Evolutionary conservation across 1,140 invertebrate species (phyloP).

Genomic region (Mercenaria mercenaria): DNA sequence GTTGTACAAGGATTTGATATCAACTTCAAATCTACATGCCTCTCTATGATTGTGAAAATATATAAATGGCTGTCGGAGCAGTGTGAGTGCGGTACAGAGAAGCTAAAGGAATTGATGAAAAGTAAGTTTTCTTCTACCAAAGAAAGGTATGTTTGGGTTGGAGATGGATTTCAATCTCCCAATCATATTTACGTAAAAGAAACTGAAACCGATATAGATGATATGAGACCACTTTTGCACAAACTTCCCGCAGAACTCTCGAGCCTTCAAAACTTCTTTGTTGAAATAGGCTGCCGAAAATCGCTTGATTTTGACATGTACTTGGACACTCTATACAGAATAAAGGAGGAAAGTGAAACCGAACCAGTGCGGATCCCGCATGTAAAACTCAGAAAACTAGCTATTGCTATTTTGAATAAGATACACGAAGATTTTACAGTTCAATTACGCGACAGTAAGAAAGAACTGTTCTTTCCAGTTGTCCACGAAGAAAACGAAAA

Average conservation of each 20-base stretch:
- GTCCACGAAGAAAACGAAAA: not conserved
- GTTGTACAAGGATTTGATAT: not conserved
- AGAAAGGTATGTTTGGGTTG: conserved; percentile 26
- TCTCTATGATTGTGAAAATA: conserved; percentile 5
- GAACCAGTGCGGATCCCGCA: too few relatives aligned
- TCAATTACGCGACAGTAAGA: not conserved
- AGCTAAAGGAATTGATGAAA: not conserved
- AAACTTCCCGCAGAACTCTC: conserved; percentile 8
- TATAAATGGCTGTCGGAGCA: conserved; percentile 15
- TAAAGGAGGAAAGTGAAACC: not conserved
- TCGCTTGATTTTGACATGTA: not conserved
- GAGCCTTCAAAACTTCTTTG: not conserved
- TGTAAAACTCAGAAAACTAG: not conserved
- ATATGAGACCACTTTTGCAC: conserved; percentile 34
- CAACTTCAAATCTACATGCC: not conserved
- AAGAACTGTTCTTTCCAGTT: not conserved
- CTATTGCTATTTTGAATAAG: conserved; percentile 33
- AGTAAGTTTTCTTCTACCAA: not conserved
- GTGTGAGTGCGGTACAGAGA: not conserved
- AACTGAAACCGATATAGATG: not conserved
- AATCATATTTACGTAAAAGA: conserved; percentile 3
- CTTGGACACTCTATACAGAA: not conserved
- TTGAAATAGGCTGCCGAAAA: conserved; percentile 9
- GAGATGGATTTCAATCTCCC: conserved; percentile 31
- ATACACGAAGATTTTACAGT: not conserved